Base-by-base conservation (phyloP, 2,797 vertebrate genomes). In the Intellagama lesueurii region DNA sequence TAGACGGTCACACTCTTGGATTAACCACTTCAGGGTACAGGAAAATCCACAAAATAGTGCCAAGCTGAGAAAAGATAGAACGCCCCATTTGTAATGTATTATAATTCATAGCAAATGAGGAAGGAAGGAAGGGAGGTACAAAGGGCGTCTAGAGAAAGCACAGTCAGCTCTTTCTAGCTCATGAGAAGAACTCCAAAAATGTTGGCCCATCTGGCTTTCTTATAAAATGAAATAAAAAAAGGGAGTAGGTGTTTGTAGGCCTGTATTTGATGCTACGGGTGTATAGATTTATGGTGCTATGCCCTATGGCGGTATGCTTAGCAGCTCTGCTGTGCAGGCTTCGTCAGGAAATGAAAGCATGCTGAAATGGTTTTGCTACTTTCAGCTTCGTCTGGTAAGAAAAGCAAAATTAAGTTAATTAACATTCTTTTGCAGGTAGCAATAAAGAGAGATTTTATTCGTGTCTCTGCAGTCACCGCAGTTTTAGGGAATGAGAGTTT, bases 401-500 rank as follows among this genome's bases (percentile, higher is more conserved):
- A 7, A 77, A 79, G 40, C 30, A 68, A 77, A 64, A 30, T 66
- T 64, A 76, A 52, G 28, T 60, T 19, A 9, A 76, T 72, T 32
- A 73, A 32, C n/a, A 35, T 73, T 32, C 28, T n/a, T 72, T 72
- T 60, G n/a, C 30, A 66, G 81, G 64, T 47, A n/a, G 40, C 7
- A 7, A 40, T 17, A 7, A 81, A 83, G 40, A 47, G 85, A 92
- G 85, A 89, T 93, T 89, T 92, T 72, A 83, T 88, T 75, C 81
- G 60, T 47, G 5, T 87, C 73, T 85, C 66, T 76, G 60, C 72
- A 81, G 78, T 87, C 73, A 86, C 56, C 64, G 60, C 77, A 83
- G 81, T 14, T 72, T 83, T 87, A 89, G 78, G 83, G 90, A 96
- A 96, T 91, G 87, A 93, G 94, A 94, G 19, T 79, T 35, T 76